These are phyloP conservation scores for Pagrus major DNA, from an alignment of 2,113 vertebrate species.

Conservation along the genomic window DNA sequence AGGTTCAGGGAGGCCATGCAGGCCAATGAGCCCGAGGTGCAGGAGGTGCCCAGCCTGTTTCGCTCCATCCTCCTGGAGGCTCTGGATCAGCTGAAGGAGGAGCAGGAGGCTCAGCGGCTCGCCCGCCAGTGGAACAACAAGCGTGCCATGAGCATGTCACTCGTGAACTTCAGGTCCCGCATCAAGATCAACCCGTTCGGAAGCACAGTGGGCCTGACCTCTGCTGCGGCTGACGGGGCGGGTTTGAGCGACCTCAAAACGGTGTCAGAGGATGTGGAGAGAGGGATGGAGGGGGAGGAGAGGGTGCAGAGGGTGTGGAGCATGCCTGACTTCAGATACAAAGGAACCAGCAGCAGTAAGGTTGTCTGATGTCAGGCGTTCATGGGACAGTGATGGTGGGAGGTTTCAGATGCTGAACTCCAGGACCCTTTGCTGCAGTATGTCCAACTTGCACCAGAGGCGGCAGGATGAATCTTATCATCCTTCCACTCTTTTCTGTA, in stretches of 20 bases:
- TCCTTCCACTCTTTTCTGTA: conserved; percentile 6
- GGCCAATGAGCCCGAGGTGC: conserved; percentile 91
- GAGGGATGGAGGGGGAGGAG: conserved; percentile 69
- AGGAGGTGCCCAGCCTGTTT: conserved; percentile 91
- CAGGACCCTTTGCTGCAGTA: not conserved
- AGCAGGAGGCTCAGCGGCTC: conserved; percentile 90
- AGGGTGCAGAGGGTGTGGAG: conserved; percentile 90
- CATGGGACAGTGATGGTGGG: not conserved
- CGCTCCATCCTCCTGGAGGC: conserved; percentile 91
- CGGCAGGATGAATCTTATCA: not conserved
- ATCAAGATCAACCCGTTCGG: conserved; percentile 93
- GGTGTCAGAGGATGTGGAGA: conserved; percentile 95
- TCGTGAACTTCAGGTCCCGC: conserved; percentile 89
- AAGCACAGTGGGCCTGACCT: conserved; percentile 81
- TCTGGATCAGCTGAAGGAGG: conserved; percentile 89
- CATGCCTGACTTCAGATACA: conserved; percentile 92
- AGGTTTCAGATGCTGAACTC: conserved; percentile 2
- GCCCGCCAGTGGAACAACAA: conserved; percentile 92
- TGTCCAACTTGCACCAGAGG: not conserved
- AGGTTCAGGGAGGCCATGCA: conserved; percentile 93
- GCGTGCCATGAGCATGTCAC: conserved; percentile 88
- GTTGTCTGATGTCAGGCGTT: conserved; percentile 53
- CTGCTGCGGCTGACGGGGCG: conserved; percentile 52
- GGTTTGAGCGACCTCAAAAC: conserved; percentile 87
- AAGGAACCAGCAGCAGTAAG: conserved; percentile 75